These are phyloP conservation scores for Otolemur crassicaudatus DNA, from an alignment of 2,797 vertebrate genomes.

Conservation along the genomic window DNA sequence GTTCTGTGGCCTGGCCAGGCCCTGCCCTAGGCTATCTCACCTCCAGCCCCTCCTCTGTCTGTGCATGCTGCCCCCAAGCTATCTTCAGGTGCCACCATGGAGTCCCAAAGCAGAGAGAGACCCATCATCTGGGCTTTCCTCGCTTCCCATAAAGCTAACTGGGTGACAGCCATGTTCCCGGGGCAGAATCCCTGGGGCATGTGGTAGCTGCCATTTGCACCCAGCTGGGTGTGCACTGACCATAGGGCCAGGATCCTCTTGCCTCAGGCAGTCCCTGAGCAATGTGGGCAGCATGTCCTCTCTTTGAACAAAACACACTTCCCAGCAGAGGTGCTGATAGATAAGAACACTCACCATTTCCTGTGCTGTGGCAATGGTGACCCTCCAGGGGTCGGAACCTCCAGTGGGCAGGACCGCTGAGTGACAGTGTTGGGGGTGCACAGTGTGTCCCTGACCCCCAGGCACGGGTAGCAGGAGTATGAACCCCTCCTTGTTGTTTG, in stretches of 20 bases:
- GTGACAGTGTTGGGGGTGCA: fast-evolving
- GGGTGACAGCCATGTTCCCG: too few species aligned
- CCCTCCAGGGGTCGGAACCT: background rate
- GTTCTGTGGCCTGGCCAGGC: background rate
- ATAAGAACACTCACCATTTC: fast-evolving
- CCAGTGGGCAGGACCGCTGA: fast-evolving
- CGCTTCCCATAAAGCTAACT: fast-evolving
- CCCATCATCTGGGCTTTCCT: fast-evolving
- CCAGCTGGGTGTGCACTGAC: fast-evolving
- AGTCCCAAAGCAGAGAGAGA: background rate
- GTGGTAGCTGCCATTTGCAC: fast-evolving
- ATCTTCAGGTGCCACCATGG: fast-evolving
- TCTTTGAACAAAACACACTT: background rate
- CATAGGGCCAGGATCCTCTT: background rate
- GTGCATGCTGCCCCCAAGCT: fast-evolving
- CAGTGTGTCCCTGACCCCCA: fast-evolving
- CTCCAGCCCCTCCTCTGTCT: too few species aligned
- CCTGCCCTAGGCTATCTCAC: too few species aligned
- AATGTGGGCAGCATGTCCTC: fast-evolving
- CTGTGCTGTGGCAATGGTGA: fast-evolving
- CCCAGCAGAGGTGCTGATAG: fast-evolving
- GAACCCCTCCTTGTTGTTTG: background rate
- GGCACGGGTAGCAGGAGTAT: fast-evolving
- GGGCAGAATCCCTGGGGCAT: fast-evolving
- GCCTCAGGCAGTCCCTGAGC: fast-evolving